phyloP scores from a whole-genome alignment of 2,888 invertebrate genomes.

The Mayetiola destructor region DNA sequence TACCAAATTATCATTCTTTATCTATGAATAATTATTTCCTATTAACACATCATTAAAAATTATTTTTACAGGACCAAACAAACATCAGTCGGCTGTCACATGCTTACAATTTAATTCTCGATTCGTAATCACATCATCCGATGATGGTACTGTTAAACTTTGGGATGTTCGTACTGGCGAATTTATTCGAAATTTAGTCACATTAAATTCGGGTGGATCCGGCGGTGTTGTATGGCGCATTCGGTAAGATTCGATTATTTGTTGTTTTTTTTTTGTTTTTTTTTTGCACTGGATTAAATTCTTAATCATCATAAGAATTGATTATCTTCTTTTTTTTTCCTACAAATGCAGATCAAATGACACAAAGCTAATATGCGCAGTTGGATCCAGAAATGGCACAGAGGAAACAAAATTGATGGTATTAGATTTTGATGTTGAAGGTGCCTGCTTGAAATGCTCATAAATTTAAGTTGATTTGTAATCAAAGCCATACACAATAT shows the following conservation, averaged over 20 bases:
- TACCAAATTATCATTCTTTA: neutral
- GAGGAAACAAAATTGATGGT: conserved; percentile 98
- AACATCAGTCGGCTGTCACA: conserved; percentile 96
- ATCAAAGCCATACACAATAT: no score
- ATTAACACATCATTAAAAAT: neutral
- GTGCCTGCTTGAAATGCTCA: conserved; percentile 46
- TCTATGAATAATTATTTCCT: conserved; percentile 29
- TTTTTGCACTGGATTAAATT: neutral
- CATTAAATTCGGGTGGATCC: conserved; percentile 84
- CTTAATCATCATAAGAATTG: neutral
- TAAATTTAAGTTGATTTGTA: conserved; percentile 22
- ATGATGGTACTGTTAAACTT: conserved; percentile 97
- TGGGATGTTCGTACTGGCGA: conserved; percentile 97
- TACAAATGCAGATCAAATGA: conserved; percentile 54
- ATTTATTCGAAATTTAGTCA: conserved; percentile 90
- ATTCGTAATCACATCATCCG: conserved; percentile 97
- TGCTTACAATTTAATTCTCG: conserved; percentile 94
- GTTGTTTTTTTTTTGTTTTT: neutral
- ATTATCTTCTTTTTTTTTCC: conserved; percentile 13
- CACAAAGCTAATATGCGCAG: conserved; percentile 95
- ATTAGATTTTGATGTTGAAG: conserved; percentile 87
- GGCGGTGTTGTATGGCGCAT: conserved; percentile 99
- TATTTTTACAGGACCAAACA: conserved; percentile 60
- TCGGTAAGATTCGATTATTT: conserved; percentile 31
- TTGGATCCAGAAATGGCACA: conserved; percentile 95